phyloP scores from a whole-genome alignment of 2,113 vertebrate genomes.

The Dipodomys ordii region DNA sequence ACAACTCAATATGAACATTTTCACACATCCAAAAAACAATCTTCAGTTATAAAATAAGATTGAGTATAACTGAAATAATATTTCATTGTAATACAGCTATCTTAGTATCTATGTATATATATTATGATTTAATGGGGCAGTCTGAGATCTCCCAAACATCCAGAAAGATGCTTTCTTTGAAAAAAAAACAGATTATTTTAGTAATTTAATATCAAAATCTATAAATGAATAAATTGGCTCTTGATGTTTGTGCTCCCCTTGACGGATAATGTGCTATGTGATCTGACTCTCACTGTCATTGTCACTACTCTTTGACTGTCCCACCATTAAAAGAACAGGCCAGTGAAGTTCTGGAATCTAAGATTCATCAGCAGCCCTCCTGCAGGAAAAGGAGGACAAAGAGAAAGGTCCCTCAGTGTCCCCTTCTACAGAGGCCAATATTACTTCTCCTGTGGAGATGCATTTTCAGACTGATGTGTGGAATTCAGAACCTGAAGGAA shows the following conservation, averaged over 20 bases:
- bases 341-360: neutral
- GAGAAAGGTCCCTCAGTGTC: neutral
- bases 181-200: slow-evolving; percentile 25
- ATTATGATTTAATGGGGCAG: neutral
- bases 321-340: neutral
- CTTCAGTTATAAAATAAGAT: neutral
- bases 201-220: neutral
- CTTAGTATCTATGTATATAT: neutral
- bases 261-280: neutral
- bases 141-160: neutral
- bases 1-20: neutral
- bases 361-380: neutral
- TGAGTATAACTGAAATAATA: neutral
- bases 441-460: neutral
- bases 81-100: neutral
- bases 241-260: neutral
- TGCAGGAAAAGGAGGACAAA: neutral
- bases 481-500: neutral
- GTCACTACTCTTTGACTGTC: neutral
- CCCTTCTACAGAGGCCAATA: neutral
- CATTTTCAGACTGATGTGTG: neutral
- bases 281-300: neutral
- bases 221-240: neutral
- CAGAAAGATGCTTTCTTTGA: neutral
- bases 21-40: neutral